These are phyloP conservation scores for Craterocephalus amniculus DNA, from an alignment of 2,797 vertebrate species.

Conservation along the genomic window DNA sequence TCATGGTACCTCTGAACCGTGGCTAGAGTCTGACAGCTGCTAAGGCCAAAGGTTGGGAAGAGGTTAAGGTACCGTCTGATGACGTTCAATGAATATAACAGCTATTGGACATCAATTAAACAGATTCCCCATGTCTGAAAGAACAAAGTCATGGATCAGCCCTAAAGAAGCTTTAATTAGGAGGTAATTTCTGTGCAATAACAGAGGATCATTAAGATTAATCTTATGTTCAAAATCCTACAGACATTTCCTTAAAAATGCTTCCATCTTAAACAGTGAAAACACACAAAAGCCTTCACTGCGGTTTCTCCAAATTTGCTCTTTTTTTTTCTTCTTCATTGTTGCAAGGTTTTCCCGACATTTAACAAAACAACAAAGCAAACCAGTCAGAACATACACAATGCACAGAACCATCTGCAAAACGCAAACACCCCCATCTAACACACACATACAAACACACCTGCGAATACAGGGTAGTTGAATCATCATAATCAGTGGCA, in stretches of 20 bases:
- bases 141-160: constrained; percentile 7
- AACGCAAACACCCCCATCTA: constrained; percentile 54
- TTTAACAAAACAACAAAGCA: constrained; percentile 30
- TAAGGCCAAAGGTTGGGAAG: constrained; percentile 66
- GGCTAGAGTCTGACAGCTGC: constrained; percentile 76
- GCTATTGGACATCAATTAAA: constrained; percentile 36
- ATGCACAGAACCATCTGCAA: constrained; percentile 58
- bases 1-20: constrained; percentile 68
- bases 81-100: constrained; percentile 57
- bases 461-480: constrained; percentile 79
- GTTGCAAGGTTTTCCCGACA: constrained; percentile 40
- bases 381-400: constrained; percentile 29
- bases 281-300: constrained; percentile 10
- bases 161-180: constrained; percentile 13
- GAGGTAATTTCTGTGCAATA: not conserved
- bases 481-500: constrained; percentile 83
- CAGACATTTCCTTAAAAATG: not conserved
- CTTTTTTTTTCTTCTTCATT: constrained; percentile 28
- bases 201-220: not conserved
- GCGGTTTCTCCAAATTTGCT: constrained; percentile 3
- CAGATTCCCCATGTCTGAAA: constrained; percentile 16
- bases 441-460: constrained; percentile 56
- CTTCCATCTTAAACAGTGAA: constrained; percentile 23
- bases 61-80: constrained; percentile 59
- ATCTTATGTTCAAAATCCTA: constrained; percentile 1